These are phyloP conservation scores for Drosophila nigritarsus DNA, from an alignment of 2,888 invertebrate species.

Conservation along the genomic window DNA sequence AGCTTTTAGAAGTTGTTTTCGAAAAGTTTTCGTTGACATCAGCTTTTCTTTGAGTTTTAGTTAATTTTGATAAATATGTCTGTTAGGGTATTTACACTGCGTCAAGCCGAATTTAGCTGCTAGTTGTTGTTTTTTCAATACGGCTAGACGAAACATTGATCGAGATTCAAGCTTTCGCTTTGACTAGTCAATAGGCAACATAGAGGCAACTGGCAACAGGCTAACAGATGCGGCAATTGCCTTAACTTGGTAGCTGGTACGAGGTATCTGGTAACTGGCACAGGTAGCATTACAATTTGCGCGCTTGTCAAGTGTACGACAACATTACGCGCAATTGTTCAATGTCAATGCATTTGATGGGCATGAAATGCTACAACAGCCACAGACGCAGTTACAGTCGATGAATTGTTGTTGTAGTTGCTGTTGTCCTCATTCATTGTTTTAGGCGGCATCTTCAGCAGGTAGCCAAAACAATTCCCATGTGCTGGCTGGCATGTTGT, in stretches of 20 bases:
- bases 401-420: constrained; percentile 39
- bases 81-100: constrained; percentile 29
- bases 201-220: background rate
- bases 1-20: background rate
- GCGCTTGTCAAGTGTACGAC: constrained; percentile 81
- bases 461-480: constrained; percentile 70
- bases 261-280: constrained; percentile 32
- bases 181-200: constrained; percentile 21
- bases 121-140: constrained; percentile 29
- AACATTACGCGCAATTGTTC: constrained; percentile 82
- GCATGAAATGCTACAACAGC: constrained; percentile 71
- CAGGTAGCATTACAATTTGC: constrained; percentile 77
- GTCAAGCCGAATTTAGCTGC: background rate
- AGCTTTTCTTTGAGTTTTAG: background rate
- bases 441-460: constrained; percentile 51
- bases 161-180: constrained; percentile 74
- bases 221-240: constrained; percentile 22
- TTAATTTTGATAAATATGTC: background rate
- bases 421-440: constrained; percentile 69
- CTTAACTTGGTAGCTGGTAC: constrained; percentile 4
- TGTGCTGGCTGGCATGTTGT: constrained; percentile 77
- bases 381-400: constrained; percentile 19
- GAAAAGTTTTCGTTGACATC: background rate
- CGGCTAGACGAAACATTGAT: constrained; percentile 64
- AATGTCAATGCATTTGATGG: constrained; percentile 81